phyloP scores from a whole-genome alignment of 2,797 vertebrate species.

The Holocentrus rufus region DNA sequence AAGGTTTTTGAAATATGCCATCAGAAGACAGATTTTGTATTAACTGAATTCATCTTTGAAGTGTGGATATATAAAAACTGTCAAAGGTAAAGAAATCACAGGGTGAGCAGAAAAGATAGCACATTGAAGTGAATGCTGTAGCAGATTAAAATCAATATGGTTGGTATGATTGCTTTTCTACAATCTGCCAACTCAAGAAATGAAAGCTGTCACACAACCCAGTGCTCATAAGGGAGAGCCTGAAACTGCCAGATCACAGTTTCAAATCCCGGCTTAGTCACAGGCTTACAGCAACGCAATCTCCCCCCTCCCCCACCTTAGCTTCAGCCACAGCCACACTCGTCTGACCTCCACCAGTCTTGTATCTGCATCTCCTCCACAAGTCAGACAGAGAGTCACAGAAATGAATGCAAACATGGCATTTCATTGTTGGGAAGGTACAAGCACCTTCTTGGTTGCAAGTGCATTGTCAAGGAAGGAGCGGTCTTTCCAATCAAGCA shows the following conservation, averaged over 20 bases:
- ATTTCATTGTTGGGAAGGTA: not conserved
- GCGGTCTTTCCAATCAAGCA: not conserved
- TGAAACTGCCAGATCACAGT: constrained; percentile 78
- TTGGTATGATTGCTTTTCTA: constrained; percentile 33
- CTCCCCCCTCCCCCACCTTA: constrained; percentile 60
- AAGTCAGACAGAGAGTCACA: constrained; percentile 21
- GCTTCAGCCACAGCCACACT: constrained; percentile 44
- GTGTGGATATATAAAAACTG: not conserved
- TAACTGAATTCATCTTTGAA: not conserved
- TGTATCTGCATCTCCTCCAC: constrained; percentile 51
- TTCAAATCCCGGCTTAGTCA: constrained; percentile 80
- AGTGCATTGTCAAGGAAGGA: not conserved
- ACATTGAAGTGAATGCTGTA: constrained; percentile 16
- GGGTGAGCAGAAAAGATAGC: not conserved
- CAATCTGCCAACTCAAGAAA: constrained; percentile 55
- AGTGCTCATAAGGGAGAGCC: constrained; percentile 48
- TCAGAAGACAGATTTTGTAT: not conserved
- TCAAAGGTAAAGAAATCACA: not conserved
- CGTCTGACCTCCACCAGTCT: constrained; percentile 44
- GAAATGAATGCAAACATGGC: not conserved
- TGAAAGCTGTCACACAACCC: constrained; percentile 54
- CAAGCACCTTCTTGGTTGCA: not conserved
- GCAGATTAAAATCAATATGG: constrained; percentile 35
- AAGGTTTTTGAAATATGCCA: constrained; percentile 19
- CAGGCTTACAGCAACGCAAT: constrained; percentile 76